Conservation (phyloP, 53 echinoderm and acorn worm species). For the Holothuria leucospilota region DNA sequence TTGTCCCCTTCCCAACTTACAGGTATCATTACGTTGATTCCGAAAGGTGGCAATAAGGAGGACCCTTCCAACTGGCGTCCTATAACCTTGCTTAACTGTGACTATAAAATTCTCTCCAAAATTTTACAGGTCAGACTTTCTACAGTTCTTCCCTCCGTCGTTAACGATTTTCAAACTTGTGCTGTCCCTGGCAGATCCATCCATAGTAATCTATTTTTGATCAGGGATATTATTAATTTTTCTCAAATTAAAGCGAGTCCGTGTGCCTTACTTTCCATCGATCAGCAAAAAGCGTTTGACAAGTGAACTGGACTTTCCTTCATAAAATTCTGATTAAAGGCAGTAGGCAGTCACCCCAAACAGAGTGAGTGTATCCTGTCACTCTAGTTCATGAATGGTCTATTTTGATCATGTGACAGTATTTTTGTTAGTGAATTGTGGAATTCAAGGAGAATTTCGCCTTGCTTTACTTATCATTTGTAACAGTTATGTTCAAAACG, state of each 20-base stretch:
- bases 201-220: conserved; percentile 54
- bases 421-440: no score
- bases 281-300: conserved; percentile 67
- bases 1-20: conserved; percentile 38
- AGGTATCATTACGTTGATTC: conserved; percentile 60
- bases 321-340: no score
- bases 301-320: conserved; percentile 33
- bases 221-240: conserved; percentile 58
- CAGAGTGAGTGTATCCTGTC: no score
- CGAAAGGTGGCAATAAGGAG: conserved; percentile 54
- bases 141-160: conserved; percentile 7
- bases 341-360: no score
- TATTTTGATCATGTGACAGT: no score
- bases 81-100: conserved; percentile 55
- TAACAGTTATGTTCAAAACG: no score
- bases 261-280: conserved; percentile 52
- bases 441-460: no score
- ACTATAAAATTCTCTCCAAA: conserved; percentile 75
- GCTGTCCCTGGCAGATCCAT: conserved; percentile 68
- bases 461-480: no score
- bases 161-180: conserved; percentile 53
- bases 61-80: conserved; percentile 62
- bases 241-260: neutral
- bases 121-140: conserved; percentile 47
- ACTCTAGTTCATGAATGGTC: no score